phyloP scores from a whole-genome alignment of 1,140 invertebrate species.

The Hylyphantes graminicola region DNA sequence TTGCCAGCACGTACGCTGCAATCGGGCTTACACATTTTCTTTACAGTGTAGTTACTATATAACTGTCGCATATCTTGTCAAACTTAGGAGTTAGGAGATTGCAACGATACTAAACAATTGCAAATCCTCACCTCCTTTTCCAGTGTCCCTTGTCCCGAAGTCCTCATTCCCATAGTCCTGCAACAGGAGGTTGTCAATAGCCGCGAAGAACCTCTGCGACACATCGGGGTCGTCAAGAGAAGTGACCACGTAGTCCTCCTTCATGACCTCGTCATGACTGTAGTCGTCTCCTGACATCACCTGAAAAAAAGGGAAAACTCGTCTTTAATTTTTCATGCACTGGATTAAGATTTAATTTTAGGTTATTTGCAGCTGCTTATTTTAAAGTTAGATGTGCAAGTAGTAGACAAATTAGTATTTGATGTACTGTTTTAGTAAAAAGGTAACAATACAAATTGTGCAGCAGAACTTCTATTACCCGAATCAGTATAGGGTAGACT shows the following conservation, averaged over 20 bases:
- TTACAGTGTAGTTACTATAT: not conserved
- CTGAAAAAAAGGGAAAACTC: not conserved
- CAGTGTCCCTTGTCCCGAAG: slow-evolving; percentile 18
- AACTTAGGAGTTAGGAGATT: not conserved
- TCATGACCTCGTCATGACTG: slow-evolving; percentile 42
- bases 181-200: slow-evolving; percentile 53
- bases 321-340: no score
- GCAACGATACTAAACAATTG: not conserved
- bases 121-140: slow-evolving; percentile 7
- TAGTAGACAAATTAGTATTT: no score
- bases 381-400: no score
- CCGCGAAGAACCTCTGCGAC: slow-evolving; percentile 57
- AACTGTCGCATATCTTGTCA: not conserved
- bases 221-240: slow-evolving; percentile 56
- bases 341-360: no score
- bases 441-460: no score
- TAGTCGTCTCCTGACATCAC: not conserved
- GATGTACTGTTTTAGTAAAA: no score
- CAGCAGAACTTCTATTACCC: no score
- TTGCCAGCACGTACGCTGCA: not conserved
- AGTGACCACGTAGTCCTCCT: slow-evolving; percentile 57
- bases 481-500: no score
- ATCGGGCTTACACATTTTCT: not conserved
- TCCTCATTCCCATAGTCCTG: slow-evolving; percentile 51
- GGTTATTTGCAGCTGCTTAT: no score